Base-by-base conservation (phyloP, 2,888 invertebrate genomes). In the Lasioglossum leucozonium region DNA sequence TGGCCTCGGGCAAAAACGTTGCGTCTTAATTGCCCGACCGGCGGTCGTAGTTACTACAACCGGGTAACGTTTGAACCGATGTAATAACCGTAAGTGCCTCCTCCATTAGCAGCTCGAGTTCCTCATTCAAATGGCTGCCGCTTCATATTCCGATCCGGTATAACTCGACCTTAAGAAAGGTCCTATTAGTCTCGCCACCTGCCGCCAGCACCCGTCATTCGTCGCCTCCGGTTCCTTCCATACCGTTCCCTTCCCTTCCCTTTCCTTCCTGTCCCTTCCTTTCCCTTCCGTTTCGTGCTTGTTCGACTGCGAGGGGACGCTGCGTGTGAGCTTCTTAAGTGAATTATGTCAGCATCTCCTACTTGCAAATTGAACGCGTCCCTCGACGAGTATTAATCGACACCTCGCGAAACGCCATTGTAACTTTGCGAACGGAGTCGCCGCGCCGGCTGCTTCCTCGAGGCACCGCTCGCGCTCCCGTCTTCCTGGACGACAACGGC, bases 171-270 rank as follows among this genome's bases (percentile, higher is more conserved):
- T 87, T 89, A 90, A 90, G 90, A 90, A 88, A 87, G 86, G 84
- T 85, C 85, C 90, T 91, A 88, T 91, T 91, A 91, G 90, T 90
- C 89, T 86, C 89, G 84, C 85, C 90, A 87, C 84, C 91, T 89
- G 90, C 89, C 85, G 84, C 77, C 85, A 73, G 67, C 88, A 90
- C 81, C 72, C 81, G 87, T 87, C 81, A 77, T 79, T 69, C 86
- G 62, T 44, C 72, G 73, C 79, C 74, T 34, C 71, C 42, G 62
- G 30, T 62, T 30, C 30, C 30, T 30, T 16, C 69, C 47, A 30
- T 5, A 34, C 75, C 62, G 51, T 69, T 51, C 72, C 71, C 37
- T 34, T 51, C 40, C 37, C 65, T 3, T 26, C 82, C 37, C 44
- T 44, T 37, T 67, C 71, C 26, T 42, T 72, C 51, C 37, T 55